Base-by-base conservation (phyloP, 35 echinoderm and acorn worm species). In the Chiridota heheva region DNA sequence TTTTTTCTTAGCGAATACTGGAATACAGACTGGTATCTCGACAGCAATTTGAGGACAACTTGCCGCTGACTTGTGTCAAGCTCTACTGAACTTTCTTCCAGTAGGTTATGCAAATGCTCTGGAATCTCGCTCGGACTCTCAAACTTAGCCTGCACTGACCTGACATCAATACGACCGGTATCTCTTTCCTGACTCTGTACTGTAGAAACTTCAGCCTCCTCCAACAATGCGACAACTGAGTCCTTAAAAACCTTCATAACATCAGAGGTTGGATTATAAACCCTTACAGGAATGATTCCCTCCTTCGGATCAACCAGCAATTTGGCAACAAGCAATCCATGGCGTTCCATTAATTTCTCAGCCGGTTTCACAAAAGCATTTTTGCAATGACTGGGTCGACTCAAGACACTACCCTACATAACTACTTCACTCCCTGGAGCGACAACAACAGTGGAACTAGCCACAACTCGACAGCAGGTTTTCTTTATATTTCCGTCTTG, bases 241-340 rank as follows among this genome's bases (percentile, higher is more conserved):
- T 47, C 70, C 55, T 74, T 5, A 44, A 33, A 73, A 5, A 73
- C 70, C 37, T 16, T 25, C 22, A 73, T 44, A 16, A 31, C 43
- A 34, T 73, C 70, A 16, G 35, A 18, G 55, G 43, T 73, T 30
- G 70, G 70, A 33, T 73, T 73, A 51, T 10, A 51, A 7, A 51
- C 46, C n/a, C 46, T 51, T 20, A 51, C 7, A 51, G 46, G 46
- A 10, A 51, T 20, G 18, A 30, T 30, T 7, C 30, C 60, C 30
- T 63, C 13, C 30, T 30, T 30, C 13, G 60, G 60, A 63, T 63
- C 60, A 7, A 63, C 70, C 70, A 73, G 28, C 44, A 51, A 73
- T 51, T 73, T 73, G 43, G 18, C 70, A 26, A 51, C 70, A 42
- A 53, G 70, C 43, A 73, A 45, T 22, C 70, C 70, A 51, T 73